Base-by-base conservation (phyloP, 2,113 vertebrate species). In the Malurus elegans region DNA sequence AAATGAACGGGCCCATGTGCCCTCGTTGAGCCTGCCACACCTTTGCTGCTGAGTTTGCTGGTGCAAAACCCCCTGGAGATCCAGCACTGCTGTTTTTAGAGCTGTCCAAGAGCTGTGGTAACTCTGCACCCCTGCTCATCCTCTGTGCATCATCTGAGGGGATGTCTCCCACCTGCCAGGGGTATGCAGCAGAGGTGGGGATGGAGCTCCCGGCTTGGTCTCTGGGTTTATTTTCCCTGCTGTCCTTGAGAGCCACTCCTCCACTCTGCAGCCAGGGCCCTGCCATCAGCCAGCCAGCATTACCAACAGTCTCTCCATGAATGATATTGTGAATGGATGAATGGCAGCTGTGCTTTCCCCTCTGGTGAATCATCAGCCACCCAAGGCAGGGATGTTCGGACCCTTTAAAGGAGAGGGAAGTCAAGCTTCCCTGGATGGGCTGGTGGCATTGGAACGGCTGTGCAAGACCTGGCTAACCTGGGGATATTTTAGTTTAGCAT, bases 1-100 rank as follows among this genome's bases (percentile, higher is more conserved):
- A 3, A 48, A 34, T 8, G 4, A 40, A 3, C 14, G n/a, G 26
- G 38, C 18, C 38, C 0, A 0, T 1, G 16, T 64, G 62, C 42
- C 40, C 20, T 36, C 2, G 1, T 28, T 15, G 26, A 45, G 19
- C 28, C 28, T 50, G 48, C 50, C 29, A 8, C 31, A 2, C 1
- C 32, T 48, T 40, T 26, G 34, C 24, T 60, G 70, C 44, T 69
- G 75, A 79, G 38, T 36, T 76, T 69, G 45, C 26, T 67, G 53
- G 15, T 76, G 64, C 47, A 57, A 53, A 76, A 38, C 12, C 42
- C 18, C 5, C 1, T 14, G 34, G 56, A 48, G 25, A 47, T 31
- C 25, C 44, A 78, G 36, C 23, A 32, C 51, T 48, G 19, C 19
- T 61, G 16, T 32, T 76, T 48, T 5, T 61, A 17, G 66, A 62